phyloP scores from a whole-genome alignment of 2,113 vertebrate species.

The Emydura subglobosa region DNA sequence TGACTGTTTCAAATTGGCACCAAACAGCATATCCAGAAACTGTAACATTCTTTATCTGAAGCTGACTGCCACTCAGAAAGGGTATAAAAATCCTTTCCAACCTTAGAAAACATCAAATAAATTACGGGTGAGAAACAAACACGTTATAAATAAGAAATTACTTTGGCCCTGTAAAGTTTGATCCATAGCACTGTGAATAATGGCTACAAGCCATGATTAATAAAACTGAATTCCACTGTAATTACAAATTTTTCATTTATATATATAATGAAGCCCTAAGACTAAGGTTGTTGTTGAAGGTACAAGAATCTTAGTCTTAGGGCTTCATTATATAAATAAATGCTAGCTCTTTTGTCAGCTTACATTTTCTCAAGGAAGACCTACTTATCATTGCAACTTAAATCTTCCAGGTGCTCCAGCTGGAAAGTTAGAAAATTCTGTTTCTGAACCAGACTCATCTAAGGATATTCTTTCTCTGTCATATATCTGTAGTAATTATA shows the following conservation, averaged over 20 bases:
- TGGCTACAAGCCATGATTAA: background rate
- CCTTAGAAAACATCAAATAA: constrained; percentile 46
- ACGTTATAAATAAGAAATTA: background rate
- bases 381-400: background rate
- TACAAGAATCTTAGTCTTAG: background rate
- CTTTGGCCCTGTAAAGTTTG: background rate
- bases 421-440: background rate
- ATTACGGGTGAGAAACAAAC: constrained; percentile 36
- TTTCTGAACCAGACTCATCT: background rate
- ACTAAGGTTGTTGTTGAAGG: background rate
- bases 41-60: background rate
- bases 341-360: background rate
- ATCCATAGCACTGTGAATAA: background rate
- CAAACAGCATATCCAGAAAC: constrained; percentile 45
- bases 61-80: constrained; percentile 31
- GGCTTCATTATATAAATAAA: background rate
- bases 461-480: background rate
- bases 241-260: background rate
- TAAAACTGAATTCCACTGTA: background rate
- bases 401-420: background rate
- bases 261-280: background rate
- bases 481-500: background rate
- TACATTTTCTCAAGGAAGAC: background rate
- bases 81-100: constrained; percentile 34
- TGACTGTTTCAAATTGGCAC: constrained; percentile 56